Evolutionary conservation across 2,113 vertebrate genomes (phyloP), one percentile per base, ranked within the genome.

Genomic region (Melanotaenia duboulayi): DNA sequence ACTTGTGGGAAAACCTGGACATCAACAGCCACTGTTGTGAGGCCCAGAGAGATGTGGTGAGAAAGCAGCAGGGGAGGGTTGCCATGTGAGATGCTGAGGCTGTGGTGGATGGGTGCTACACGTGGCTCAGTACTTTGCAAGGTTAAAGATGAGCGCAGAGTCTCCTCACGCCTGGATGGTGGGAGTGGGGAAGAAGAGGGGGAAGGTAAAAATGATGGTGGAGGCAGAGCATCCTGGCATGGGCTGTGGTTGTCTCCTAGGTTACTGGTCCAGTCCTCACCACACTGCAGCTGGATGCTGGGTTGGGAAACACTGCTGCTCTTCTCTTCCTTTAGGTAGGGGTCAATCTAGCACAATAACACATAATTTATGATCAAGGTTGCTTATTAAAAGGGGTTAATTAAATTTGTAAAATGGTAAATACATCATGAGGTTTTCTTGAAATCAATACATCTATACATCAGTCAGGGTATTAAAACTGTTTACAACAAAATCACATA

Each of bases 21-120:
- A 44, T 95, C 92, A 19, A 95, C 93, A 3, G 92, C 90, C 2
- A 94, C 90, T 0, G 92, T 92, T 8, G 93, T 92, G 49, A 81
- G 81, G 22, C 94, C 94, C 81, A 94, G 3, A 7, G 93, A 94
- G 61, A 94, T 69, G 1, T 91, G 89, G 69, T 94, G 92, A 1
- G 94, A 92, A 23, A 94, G 81, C 49, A 93, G 71, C 59, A 94
- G 76, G 2, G 94, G 94, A 1, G 88, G 52, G 65, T 72, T 83
- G 17, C 87, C 75, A 0, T 90, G 92, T 2, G 91, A 92, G 76
- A 94, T 82, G 71, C 79, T 92, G 81, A 94, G 87, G 65, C 89
- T 92, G 85, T 94, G 92, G 62, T 87, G 91, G 65, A 93, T 77
- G 1, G 93, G 92, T 0, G 89, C 81, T 2, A 32, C 51, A 37